These are phyloP conservation scores for Plectus sambesii DNA, from an alignment of 1,140 invertebrate species.

Conservation along the genomic window DNA sequence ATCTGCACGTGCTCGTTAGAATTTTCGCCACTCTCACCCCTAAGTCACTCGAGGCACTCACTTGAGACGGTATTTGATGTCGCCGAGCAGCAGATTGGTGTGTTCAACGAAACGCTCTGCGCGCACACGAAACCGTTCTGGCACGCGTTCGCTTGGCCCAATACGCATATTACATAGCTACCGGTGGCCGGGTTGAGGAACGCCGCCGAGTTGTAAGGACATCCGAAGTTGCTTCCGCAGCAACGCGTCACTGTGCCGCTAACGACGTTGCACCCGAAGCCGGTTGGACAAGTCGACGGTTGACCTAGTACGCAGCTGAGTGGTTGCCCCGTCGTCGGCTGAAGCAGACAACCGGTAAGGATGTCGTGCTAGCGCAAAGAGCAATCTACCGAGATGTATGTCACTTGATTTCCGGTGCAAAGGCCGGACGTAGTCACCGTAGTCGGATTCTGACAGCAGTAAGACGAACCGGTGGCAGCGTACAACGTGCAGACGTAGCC, in stretches of 20 bases:
- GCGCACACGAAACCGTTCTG: slow-evolving; percentile 26
- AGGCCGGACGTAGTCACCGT: slow-evolving; percentile 13
- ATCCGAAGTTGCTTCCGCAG: slow-evolving; percentile 42
- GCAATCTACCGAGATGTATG: slow-evolving; percentile 29
- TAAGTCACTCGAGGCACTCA: slow-evolving; percentile 9
- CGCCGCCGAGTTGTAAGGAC: slow-evolving; percentile 43
- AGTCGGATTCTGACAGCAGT: slow-evolving; percentile 35
- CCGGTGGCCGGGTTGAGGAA: slow-evolving; percentile 39
- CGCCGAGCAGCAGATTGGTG: slow-evolving; percentile 27
- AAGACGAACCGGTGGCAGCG: slow-evolving; percentile 40
- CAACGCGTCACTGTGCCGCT: slow-evolving; percentile 39
- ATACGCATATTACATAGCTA: slow-evolving; percentile 36
- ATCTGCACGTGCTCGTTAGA: slow-evolving; percentile 25
- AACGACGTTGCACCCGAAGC: slow-evolving; percentile 43
- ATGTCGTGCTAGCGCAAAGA: slow-evolving; percentile 6
- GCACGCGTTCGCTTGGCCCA: slow-evolving; percentile 31
- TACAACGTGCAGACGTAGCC: slow-evolving; percentile 43
- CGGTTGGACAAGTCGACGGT: slow-evolving; percentile 32
- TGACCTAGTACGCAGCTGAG: slow-evolving; percentile 30
- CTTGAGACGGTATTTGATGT: too few species aligned
- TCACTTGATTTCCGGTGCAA: slow-evolving; percentile 35
- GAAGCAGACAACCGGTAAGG: slow-evolving; percentile 14
- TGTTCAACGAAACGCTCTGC: slow-evolving; percentile 13
- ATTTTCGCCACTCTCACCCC: slow-evolving; percentile 19
- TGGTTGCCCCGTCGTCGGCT: slow-evolving; percentile 35